Evolutionary conservation across 1,140 invertebrate genomes (phyloP).

Genomic region (Hetaerina americana): DNA sequence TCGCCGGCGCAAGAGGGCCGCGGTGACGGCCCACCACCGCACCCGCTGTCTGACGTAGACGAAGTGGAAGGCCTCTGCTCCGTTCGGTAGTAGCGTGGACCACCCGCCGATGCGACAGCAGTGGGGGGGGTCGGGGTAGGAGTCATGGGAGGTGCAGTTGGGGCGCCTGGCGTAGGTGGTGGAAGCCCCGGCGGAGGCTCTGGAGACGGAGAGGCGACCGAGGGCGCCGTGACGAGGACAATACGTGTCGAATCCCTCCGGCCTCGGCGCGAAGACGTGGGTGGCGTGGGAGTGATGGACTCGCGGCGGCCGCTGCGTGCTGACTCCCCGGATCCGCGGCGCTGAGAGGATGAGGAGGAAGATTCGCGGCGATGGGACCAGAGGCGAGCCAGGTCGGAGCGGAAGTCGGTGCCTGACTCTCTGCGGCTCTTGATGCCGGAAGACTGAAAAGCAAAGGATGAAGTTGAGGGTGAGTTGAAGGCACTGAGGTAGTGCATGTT

Average conservation of each 20-base stretch:
- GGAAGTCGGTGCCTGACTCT: conserved; percentile 52
- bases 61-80: conserved; percentile 65
- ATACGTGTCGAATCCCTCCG: conserved; percentile 22
- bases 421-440: conserved; percentile 47
- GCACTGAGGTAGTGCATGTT: no score
- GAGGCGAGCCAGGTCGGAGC: conserved; percentile 51
- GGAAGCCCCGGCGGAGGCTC: no score
- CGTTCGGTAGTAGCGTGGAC: conserved; percentile 1
- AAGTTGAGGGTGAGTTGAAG: no score
- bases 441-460: no score
- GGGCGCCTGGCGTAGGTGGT: no score
- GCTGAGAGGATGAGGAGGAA: conserved; percentile 29
- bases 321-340: conserved; percentile 37
- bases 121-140: neutral
- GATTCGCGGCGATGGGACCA: conserved; percentile 48
- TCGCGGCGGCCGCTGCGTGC: conserved; percentile 45
- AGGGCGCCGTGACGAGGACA: neutral
- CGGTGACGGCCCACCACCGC: conserved; percentile 5
- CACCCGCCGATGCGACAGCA: neutral
- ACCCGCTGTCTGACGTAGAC: conserved; percentile 52
- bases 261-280: conserved; percentile 36
- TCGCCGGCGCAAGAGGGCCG: conserved; percentile 9
- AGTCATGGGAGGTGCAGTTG: no score
- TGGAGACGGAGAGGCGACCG: neutral
- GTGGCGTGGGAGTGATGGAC: conserved; percentile 35